These are phyloP conservation scores for Pachliopta kotzebuea DNA, from an alignment of 2,888 invertebrate species.

Conservation along the genomic window DNA sequence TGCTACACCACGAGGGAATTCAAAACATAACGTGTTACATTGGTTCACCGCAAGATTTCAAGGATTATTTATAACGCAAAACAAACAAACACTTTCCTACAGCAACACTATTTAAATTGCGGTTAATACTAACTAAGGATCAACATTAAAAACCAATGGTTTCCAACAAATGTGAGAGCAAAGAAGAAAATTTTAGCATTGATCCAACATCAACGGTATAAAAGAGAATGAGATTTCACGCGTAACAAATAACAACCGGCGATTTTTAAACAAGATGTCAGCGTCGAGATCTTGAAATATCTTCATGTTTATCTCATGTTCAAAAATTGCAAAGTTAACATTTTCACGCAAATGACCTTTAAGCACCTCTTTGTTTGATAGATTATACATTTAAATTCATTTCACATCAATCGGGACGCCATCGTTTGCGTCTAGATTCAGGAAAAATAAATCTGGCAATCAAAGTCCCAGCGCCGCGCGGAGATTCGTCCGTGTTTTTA, in stretches of 20 bases:
- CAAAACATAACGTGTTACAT: slow-evolving; percentile 18
- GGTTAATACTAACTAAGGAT: slow-evolving; percentile 1
- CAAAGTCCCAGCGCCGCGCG: slow-evolving; percentile 31
- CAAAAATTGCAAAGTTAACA: slow-evolving; percentile 7
- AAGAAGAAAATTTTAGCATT: background rate
- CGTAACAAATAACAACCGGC: background rate
- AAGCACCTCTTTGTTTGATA: slow-evolving; percentile 12
- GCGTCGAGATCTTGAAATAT: slow-evolving; percentile 13
- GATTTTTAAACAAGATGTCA: slow-evolving; percentile 18
- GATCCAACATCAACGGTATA: background rate
- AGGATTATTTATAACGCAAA: slow-evolving; percentile 26
- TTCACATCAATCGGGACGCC: slow-evolving; percentile 20
- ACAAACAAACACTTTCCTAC: slow-evolving; percentile 6
- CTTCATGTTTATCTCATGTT: slow-evolving; percentile 9
- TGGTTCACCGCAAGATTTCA: slow-evolving; percentile 17
- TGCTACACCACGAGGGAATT: slow-evolving; percentile 23
- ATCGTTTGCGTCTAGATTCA: slow-evolving; percentile 16
- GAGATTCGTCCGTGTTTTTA: slow-evolving; percentile 35
- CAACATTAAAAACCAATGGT: background rate
- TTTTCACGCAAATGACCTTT: slow-evolving; percentile 16
- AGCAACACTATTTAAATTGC: slow-evolving; percentile 1
- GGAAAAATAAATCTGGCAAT: slow-evolving; percentile 28
- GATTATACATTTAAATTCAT: slow-evolving; percentile 20
- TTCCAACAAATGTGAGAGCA: background rate
- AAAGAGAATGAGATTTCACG: background rate